Conservation (phyloP, 2,113 vertebrate genomes). For the Meriones unguiculatus region DNA sequence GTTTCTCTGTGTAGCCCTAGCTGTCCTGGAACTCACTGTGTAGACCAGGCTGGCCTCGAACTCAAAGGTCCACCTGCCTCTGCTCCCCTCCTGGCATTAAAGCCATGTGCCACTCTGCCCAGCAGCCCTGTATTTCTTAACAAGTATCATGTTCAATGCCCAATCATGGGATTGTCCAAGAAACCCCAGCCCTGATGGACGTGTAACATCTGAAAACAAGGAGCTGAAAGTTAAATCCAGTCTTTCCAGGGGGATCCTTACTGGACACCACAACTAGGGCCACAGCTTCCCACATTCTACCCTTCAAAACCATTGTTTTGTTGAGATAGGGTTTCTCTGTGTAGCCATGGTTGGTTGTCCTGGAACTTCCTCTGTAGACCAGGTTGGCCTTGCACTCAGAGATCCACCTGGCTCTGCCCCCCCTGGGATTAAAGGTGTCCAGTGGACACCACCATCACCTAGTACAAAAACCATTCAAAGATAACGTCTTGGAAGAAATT, state of each 20-base stretch:
- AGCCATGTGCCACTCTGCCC: no score
- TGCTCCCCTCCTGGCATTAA: no score
- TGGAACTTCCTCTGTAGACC: background rate
- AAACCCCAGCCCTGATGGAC: background rate
- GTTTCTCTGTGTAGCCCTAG: no score
- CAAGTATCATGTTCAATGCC: background rate
- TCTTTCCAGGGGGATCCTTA: fast-evolving
- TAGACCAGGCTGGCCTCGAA: no score
- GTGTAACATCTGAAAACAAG: background rate
- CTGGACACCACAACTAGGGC: no score
- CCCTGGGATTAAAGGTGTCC: background rate
- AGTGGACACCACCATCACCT: background rate
- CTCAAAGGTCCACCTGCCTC: no score
- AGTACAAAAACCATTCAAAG: background rate
- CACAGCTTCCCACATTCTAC: no score
- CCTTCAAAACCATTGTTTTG: background rate
- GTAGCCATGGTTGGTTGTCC: background rate
- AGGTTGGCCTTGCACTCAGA: background rate
- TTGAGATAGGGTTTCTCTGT: background rate
- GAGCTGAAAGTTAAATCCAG: background rate
- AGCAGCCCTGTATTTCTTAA: background rate
- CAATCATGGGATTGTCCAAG: background rate
- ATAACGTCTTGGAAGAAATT: background rate
- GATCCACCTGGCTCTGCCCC: background rate
- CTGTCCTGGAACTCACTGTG: no score